phyloP scores from a whole-genome alignment of 2,888 invertebrate species.

The Thymelicus acteon region DNA sequence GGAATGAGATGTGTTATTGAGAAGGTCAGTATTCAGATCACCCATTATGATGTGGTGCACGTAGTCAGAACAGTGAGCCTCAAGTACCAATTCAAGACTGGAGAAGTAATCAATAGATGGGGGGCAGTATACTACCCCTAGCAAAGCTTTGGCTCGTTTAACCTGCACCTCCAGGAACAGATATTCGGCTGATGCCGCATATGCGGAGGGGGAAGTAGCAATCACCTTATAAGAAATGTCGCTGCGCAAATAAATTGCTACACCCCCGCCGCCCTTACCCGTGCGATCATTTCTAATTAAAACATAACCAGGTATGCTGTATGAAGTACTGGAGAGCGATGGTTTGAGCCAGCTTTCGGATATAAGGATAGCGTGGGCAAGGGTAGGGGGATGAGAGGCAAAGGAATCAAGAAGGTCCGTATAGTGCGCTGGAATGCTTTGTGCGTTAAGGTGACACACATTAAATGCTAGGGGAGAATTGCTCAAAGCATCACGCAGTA shows the following conservation, averaged over 20 bases:
- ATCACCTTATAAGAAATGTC: too few species aligned
- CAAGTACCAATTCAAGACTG: too few species aligned
- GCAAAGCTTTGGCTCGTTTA: too few species aligned
- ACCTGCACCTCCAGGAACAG: too few species aligned
- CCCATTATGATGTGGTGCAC: too few species aligned
- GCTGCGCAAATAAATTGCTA: too few species aligned
- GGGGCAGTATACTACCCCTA: too few species aligned
- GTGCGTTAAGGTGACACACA: neutral
- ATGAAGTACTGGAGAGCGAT: neutral
- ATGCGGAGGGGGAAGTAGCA: too few species aligned
- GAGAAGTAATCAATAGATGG: too few species aligned
- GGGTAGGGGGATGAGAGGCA: neutral
- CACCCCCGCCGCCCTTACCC: too few species aligned
- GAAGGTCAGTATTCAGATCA: neutral
- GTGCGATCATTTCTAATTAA: neutral
- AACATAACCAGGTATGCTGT: neutral
- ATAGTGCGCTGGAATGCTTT: neutral
- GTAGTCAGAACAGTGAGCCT: too few species aligned
- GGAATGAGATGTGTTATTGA: neutral
- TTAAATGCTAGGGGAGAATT: neutral
- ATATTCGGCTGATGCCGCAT: too few species aligned
- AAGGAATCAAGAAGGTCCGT: neutral
- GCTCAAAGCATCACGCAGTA: neutral
- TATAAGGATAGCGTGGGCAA: neutral
- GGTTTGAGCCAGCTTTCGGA: neutral